Conservation (phyloP, 1,140 invertebrate genomes). For the Aethina tumida region DNA sequence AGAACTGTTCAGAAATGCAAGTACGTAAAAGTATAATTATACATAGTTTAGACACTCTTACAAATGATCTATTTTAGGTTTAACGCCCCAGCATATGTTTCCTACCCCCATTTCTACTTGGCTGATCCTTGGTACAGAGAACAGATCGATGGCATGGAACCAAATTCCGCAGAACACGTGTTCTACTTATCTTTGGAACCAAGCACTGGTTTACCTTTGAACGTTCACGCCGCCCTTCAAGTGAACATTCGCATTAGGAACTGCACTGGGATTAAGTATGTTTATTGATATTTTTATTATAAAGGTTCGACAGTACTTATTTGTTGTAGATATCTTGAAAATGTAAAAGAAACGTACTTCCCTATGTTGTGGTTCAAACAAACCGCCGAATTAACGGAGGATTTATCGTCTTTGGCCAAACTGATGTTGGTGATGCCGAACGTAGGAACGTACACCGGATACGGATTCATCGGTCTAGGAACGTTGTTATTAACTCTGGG, state of each 20-base stretch:
- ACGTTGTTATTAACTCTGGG: constrained; percentile 38
- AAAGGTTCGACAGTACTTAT: background rate
- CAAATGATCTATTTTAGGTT: constrained; percentile 37
- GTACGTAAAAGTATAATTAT: too few relatives aligned
- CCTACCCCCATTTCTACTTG: constrained; percentile 78
- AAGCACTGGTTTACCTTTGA: constrained; percentile 55
- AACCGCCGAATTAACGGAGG: constrained; percentile 45
- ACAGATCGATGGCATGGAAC: constrained; percentile 57
- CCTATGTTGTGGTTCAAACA: constrained; percentile 71
- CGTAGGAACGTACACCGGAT: constrained; percentile 43
- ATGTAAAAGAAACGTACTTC: constrained; percentile 46
- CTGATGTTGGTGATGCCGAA: constrained; percentile 40
- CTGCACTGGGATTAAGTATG: constrained; percentile 45
- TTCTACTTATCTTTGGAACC: constrained; percentile 65
- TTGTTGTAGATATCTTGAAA: constrained; percentile 42
- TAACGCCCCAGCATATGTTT: constrained; percentile 70
- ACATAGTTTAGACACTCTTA: background rate
- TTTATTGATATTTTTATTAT: constrained; percentile 12
- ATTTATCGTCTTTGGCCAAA: constrained; percentile 46
- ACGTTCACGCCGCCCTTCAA: constrained; percentile 58
- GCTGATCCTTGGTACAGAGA: constrained; percentile 57
- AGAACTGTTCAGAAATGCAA: constrained; percentile 58
- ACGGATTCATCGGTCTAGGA: constrained; percentile 41
- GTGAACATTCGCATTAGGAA: constrained; percentile 59
- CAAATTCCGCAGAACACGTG: constrained; percentile 55